Percentiles rank a stretch among this genome's conserved stretches.
Conservation (phyloP, 1,140 invertebrate species). For the Brachionus sp. region DNA sequence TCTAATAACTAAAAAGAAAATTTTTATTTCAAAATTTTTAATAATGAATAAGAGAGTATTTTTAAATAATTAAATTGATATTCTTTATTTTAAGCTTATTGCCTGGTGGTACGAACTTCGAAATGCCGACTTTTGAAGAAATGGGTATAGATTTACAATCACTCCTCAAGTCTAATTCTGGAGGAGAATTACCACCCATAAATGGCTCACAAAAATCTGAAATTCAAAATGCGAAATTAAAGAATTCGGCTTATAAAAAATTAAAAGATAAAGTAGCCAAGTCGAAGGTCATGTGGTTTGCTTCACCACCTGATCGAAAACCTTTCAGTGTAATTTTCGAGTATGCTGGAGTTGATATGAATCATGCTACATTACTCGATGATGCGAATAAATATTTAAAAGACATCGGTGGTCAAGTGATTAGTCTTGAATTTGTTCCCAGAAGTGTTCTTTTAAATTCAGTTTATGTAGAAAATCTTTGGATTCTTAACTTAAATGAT, state of each 20-base stretch:
- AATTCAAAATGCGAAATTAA: constrained; percentile 1
- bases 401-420: neutral
- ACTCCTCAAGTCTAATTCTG: neutral
- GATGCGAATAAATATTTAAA: constrained; percentile 42
- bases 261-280: constrained; percentile 33
- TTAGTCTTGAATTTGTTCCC: constrained; percentile 29
- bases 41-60: neutral
- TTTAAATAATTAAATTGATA: neutral
- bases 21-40: neutral
- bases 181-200: constrained; percentile 34
- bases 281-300: constrained; percentile 40
- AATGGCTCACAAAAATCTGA: neutral
- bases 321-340: constrained; percentile 43
- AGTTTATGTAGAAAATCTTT: constrained; percentile 41
- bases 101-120: constrained; percentile 35
- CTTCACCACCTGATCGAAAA: neutral
- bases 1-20: neutral
- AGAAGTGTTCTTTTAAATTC: constrained; percentile 32
- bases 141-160: constrained; percentile 23
- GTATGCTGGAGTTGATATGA: constrained; percentile 37
- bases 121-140: constrained; percentile 44
- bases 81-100: constrained; percentile 20
- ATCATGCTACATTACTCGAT: neutral
- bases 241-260: constrained; percentile 41
- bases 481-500: constrained; percentile 35